Evolutionary conservation across 1,140 invertebrate species (phyloP).

Genomic region (Habropoda laboriosa): DNA sequence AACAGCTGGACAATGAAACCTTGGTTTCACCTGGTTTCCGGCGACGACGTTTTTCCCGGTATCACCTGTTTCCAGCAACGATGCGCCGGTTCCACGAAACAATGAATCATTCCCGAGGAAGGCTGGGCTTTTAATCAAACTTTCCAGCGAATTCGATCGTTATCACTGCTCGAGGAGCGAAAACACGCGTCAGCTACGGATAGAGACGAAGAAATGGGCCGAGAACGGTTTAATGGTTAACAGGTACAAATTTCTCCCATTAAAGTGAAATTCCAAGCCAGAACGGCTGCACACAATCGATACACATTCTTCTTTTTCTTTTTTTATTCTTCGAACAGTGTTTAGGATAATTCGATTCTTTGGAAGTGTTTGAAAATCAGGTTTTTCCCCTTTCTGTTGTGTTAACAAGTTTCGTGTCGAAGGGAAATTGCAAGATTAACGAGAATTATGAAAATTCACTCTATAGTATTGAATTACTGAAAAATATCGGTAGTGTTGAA

Average conservation of each 20-base stretch:
- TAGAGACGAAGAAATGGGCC: slow-evolving; percentile 23
- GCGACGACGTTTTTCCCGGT: background rate
- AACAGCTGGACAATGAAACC: background rate
- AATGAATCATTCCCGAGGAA: slow-evolving; percentile 48
- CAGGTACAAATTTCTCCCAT: slow-evolving; percentile 59
- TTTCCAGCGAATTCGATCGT: slow-evolving; percentile 58
- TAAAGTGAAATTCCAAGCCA: slow-evolving; percentile 56
- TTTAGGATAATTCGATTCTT: no score
- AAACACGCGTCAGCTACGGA: background rate
- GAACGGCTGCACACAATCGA: background rate
- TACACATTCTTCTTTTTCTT: slow-evolving; percentile 11
- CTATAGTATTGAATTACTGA: no score
- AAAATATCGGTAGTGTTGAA: no score
- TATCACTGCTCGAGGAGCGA: slow-evolving; percentile 20
- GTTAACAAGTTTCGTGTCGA: no score
- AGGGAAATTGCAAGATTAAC: no score
- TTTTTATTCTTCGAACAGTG: no score
- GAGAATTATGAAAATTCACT: no score
- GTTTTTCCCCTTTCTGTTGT: no score
- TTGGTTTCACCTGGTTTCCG: slow-evolving; percentile 3
- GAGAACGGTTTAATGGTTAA: slow-evolving; percentile 55
- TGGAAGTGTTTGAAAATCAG: no score
- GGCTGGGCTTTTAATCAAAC: slow-evolving; percentile 46
- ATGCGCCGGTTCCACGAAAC: slow-evolving; percentile 38
- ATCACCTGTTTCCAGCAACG: background rate